Conservation (phyloP, 2,797 vertebrate species). For the Peromyscus aztecus region DNA sequence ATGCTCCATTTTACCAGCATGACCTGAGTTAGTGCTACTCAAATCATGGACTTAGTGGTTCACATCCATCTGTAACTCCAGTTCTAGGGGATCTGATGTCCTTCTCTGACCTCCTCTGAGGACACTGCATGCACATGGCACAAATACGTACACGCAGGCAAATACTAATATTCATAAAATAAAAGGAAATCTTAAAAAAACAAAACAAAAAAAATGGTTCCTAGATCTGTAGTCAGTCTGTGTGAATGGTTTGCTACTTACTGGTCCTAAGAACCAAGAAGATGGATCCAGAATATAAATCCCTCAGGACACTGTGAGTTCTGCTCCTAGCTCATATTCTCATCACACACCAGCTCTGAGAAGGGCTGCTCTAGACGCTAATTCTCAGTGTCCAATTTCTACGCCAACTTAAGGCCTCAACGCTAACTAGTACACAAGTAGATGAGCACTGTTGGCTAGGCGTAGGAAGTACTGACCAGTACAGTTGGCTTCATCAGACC, state of each 20-base stretch:
- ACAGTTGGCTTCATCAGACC: constrained; percentile 98
- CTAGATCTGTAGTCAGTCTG: not conserved
- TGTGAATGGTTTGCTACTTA: not conserved
- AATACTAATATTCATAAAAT: not conserved
- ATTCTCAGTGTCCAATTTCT: not conserved
- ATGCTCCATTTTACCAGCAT: not conserved
- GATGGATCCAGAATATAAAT: not conserved
- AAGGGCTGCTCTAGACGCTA: not conserved
- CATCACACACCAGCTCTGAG: not conserved
- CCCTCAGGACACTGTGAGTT: not conserved
- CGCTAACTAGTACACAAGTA: rapidly evolving
- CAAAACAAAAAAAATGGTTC: not conserved
- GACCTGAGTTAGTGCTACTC: not conserved
- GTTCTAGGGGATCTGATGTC: not conserved
- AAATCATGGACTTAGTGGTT: not conserved
- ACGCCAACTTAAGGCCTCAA: rapidly evolving
- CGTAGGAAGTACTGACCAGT: constrained; percentile 90
- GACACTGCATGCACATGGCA: not conserved
- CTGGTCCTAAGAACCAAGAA: not conserved
- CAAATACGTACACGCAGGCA: not conserved
- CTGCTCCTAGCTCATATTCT: not conserved
- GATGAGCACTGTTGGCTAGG: rapidly evolving
- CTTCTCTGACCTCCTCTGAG: not conserved
- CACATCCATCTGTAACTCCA: too few species aligned
- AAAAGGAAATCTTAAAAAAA: not conserved